phyloP scores from a whole-genome alignment of 1,140 invertebrate species.

The Seison nebaliae region DNA sequence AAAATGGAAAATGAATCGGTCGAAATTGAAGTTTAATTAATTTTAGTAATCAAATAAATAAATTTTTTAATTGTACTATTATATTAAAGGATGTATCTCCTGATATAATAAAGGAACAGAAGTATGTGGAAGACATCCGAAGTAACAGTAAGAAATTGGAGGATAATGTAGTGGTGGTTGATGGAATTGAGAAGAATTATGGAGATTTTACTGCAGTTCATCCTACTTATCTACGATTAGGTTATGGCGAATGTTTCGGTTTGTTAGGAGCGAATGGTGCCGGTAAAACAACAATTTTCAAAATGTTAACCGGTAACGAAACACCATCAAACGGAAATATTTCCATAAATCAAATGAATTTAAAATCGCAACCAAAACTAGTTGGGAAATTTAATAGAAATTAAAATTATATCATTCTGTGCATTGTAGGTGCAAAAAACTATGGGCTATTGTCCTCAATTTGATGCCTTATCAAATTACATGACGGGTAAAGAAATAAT shows the following conservation, averaged over 20 bases:
- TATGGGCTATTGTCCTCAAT: conserved; percentile 31
- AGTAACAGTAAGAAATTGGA: too few relatives aligned
- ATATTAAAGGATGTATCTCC: too few relatives aligned
- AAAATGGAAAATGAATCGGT: too few relatives aligned
- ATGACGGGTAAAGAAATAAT: conserved; percentile 17
- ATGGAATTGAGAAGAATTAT: not conserved
- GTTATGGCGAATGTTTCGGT: conserved; percentile 51
- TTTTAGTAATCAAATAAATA: too few relatives aligned
- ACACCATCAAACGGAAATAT: conserved; percentile 20
- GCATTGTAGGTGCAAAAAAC: conserved; percentile 17
- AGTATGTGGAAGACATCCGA: too few relatives aligned
- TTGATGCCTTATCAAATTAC: conserved; percentile 30
- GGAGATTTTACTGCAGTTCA: not conserved
- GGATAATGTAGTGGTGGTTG: not conserved
- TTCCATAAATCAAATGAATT: not conserved
- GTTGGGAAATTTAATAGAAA: not conserved
- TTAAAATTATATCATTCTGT: not conserved
- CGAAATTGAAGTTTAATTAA: too few relatives aligned
- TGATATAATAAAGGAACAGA: too few relatives aligned
- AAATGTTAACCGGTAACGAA: conserved; percentile 39
- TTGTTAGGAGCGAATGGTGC: conserved; percentile 63
- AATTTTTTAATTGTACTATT: too few relatives aligned
- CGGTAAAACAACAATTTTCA: conserved; percentile 56
- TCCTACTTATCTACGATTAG: conserved; percentile 23
- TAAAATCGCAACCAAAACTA: not conserved